Percentiles rank a stretch among this genome's conserved stretches.
These are phyloP conservation scores for Mormyrus hasselquistii DNA, from an alignment of 2,797 vertebrate genomes.

Conservation along the genomic window DNA sequence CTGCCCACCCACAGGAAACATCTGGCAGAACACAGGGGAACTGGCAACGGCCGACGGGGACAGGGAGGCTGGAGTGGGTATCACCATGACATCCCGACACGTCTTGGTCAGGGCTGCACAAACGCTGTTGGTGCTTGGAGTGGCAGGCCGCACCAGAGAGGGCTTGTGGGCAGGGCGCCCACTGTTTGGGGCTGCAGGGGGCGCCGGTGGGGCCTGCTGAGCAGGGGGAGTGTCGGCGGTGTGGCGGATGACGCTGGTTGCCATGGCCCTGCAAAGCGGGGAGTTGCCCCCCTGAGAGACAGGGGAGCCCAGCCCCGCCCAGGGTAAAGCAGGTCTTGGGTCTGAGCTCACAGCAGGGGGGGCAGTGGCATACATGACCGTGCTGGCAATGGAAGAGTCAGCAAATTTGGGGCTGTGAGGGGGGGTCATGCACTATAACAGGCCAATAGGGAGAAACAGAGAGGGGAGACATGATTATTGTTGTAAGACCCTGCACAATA, in stretches of 20 bases:
- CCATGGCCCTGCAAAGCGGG: constrained; percentile 64
- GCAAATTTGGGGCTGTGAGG: constrained; percentile 86
- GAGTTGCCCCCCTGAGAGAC: constrained; percentile 21
- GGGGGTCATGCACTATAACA: constrained; percentile 87
- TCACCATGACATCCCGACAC: constrained; percentile 32
- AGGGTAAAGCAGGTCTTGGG: constrained; percentile 36
- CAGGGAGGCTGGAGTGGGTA: constrained; percentile 35
- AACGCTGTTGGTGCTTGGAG: constrained; percentile 19
- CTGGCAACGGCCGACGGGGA: constrained; percentile 54
- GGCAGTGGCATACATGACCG: constrained; percentile 25
- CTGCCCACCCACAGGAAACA: constrained; percentile 73
- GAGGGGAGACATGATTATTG: not conserved
- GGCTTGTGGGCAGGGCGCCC: not conserved
- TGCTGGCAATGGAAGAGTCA: constrained; percentile 59
- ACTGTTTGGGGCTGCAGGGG: constrained; percentile 18
- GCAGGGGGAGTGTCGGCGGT: constrained; percentile 62
- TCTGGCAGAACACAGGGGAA: constrained; percentile 78
- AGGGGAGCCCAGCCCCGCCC: constrained; percentile 29
- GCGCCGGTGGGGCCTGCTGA: constrained; percentile 37
- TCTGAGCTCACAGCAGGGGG: constrained; percentile 30
- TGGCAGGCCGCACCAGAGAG: constrained; percentile 20
- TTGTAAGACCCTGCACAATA: not conserved
- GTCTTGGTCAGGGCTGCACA: constrained; percentile 35
- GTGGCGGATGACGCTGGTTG: constrained; percentile 82
- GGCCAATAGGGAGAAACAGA: constrained; percentile 16